A percentile compares a stretch with the other conserved stretches of the same genome.
phyloP scores from a whole-genome alignment of 2,797 vertebrate genomes.

The Crypturellus tataupa region DNA sequence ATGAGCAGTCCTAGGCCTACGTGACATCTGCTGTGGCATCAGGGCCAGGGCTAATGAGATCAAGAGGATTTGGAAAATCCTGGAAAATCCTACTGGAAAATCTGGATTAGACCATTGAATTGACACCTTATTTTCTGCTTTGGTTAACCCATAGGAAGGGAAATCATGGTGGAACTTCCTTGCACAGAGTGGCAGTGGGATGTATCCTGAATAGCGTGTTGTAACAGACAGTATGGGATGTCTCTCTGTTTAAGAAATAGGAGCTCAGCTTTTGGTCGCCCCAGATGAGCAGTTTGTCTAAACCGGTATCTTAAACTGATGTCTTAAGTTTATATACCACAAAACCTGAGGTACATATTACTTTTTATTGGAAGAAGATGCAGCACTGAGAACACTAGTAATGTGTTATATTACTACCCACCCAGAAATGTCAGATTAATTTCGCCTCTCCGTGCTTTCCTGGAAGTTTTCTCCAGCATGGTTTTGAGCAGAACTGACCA shows the following conservation, averaged over 20 bases:
- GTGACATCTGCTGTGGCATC: neutral
- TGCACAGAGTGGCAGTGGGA: rapidly evolving
- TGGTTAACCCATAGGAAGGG: neutral
- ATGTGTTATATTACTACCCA: neutral
- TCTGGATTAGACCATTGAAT: neutral
- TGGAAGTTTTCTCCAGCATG: neutral
- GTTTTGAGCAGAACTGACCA: neutral
- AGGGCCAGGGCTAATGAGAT: conserved; percentile 8
- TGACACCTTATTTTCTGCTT: conserved; percentile 9
- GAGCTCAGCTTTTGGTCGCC: no score
- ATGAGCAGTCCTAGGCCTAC: neutral
- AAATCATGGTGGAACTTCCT: neutral
- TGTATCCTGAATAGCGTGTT: neutral
- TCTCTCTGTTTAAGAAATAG: neutral
- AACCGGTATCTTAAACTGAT: neutral
- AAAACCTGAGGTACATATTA: neutral
- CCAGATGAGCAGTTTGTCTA: neutral
- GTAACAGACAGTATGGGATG: no score
- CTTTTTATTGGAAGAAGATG: neutral
- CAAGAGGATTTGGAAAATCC: neutral
- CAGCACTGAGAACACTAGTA: neutral
- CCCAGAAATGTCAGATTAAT: neutral
- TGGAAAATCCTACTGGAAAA: neutral
- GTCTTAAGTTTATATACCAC: neutral
- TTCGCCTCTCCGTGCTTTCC: neutral